Evolutionary conservation across 2,797 vertebrate genomes (phyloP).

Genomic region (Melanotaenia nigrans): DNA sequence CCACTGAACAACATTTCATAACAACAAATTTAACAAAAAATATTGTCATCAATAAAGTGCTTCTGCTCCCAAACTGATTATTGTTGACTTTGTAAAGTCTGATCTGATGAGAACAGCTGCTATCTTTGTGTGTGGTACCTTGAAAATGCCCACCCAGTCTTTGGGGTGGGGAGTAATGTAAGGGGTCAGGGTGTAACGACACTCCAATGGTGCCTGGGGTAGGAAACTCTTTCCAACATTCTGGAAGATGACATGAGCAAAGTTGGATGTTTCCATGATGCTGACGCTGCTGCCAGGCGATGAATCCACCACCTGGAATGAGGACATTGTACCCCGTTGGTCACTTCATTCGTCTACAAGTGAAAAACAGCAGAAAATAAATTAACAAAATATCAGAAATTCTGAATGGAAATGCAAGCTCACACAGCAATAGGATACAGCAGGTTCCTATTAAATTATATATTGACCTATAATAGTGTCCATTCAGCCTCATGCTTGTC

Average conservation of each 20-base stretch:
- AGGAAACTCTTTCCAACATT: slow-evolving; percentile 97
- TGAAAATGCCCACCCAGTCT: slow-evolving; percentile 99
- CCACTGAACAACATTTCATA: slow-evolving; percentile 20
- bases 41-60: slow-evolving; percentile 20
- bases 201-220: slow-evolving; percentile 93
- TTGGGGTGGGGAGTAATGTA: slow-evolving; percentile 93
- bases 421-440: background rate
- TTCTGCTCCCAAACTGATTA: slow-evolving; percentile 18
- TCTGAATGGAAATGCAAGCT: background rate
- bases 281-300: slow-evolving; percentile 83
- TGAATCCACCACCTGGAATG: slow-evolving; percentile 89
- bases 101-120: slow-evolving; percentile 14
- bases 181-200: slow-evolving; percentile 93
- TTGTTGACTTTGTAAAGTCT: slow-evolving; percentile 8
- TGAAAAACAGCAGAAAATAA: slow-evolving; percentile 13
- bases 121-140: slow-evolving; percentile 81
- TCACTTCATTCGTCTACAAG: slow-evolving; percentile 76
- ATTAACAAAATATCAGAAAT: background rate
- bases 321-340: slow-evolving; percentile 85
- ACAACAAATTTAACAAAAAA: slow-evolving; percentile 1
- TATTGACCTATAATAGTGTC: too few relatives aligned
- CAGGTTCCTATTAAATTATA: too few relatives aligned
- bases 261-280: slow-evolving; percentile 93
- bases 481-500: background rate
- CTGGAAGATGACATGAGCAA: slow-evolving; percentile 99